Percentiles rank a stretch among this genome's conserved stretches.
These are phyloP conservation scores for Bufo gargarizans DNA, from an alignment of 2,113 vertebrate species.

Conservation along the genomic window DNA sequence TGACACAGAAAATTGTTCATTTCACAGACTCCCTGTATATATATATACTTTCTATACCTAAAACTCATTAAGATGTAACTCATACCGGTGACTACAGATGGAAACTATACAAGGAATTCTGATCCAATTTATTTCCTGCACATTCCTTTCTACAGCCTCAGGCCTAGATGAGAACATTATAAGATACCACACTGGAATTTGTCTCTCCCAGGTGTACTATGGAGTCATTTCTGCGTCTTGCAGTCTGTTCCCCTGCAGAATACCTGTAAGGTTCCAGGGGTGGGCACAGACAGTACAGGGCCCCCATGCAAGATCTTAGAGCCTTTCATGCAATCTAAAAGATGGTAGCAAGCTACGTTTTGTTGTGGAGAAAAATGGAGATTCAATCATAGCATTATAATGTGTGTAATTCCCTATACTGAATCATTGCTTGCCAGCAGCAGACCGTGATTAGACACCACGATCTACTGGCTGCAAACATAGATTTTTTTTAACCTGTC, in stretches of 20 bases:
- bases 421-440: no score
- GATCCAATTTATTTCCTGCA: constrained; percentile 8
- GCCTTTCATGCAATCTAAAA: no score
- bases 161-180: background rate
- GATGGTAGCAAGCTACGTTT: no score
- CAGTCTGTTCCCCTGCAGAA: background rate
- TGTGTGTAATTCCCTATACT: no score
- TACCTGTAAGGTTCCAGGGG: background rate
- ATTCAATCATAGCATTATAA: no score
- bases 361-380: no score
- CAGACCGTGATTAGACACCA: no score
- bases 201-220: constrained; percentile 3
- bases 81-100: background rate
- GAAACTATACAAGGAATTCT: constrained; percentile 19
- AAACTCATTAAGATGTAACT: background rate
- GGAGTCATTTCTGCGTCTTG: background rate
- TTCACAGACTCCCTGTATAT: background rate
- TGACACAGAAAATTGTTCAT: constrained; percentile 11
- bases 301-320: no score
- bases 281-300: no score
- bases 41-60: background rate
- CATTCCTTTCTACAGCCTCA: constrained; percentile 26
- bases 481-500: no score
- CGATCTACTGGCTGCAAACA: no score
- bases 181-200: constrained; percentile 7